phyloP scores from a whole-genome alignment of 2,113 vertebrate species.

The Jaculus jaculus region DNA sequence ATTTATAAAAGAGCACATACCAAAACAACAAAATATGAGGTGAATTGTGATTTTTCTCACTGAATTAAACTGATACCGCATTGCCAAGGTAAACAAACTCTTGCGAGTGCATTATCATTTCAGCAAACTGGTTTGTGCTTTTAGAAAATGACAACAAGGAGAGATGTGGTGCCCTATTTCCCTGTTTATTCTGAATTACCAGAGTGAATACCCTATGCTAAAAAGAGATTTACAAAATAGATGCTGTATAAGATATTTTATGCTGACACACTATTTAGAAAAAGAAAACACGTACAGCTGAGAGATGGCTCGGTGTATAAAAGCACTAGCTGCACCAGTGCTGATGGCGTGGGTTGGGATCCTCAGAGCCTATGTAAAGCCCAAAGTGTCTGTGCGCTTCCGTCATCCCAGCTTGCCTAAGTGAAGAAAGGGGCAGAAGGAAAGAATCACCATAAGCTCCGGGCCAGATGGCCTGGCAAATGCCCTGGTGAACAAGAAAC shows the following conservation, averaged over 20 bases:
- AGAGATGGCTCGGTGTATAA: too few relatives aligned
- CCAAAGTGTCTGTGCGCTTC: too few relatives aligned
- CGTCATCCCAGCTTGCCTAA: too few relatives aligned
- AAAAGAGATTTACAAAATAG: neutral
- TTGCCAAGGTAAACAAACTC: neutral
- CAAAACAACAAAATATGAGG: constrained; percentile 24
- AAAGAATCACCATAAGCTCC: too few relatives aligned
- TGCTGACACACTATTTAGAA: neutral
- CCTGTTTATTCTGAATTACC: neutral
- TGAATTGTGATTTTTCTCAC: constrained; percentile 49
- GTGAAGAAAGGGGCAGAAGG: too few relatives aligned
- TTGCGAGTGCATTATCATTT: neutral
- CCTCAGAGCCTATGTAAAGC: too few relatives aligned
- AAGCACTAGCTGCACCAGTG: too few relatives aligned
- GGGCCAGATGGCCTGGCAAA: too few relatives aligned
- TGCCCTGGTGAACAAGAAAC: too few relatives aligned
- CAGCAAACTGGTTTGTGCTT: neutral
- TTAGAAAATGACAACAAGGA: constrained; percentile 18
- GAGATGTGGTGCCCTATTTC: neutral
- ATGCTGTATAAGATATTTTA: neutral
- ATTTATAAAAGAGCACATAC: constrained; percentile 1
- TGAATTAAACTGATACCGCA: neutral
- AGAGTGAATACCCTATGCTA: neutral
- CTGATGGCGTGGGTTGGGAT: too few relatives aligned
- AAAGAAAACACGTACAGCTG: too few relatives aligned